phyloP scores from a whole-genome alignment of 2,797 vertebrate species.

The Novumbra hubbsi region DNA sequence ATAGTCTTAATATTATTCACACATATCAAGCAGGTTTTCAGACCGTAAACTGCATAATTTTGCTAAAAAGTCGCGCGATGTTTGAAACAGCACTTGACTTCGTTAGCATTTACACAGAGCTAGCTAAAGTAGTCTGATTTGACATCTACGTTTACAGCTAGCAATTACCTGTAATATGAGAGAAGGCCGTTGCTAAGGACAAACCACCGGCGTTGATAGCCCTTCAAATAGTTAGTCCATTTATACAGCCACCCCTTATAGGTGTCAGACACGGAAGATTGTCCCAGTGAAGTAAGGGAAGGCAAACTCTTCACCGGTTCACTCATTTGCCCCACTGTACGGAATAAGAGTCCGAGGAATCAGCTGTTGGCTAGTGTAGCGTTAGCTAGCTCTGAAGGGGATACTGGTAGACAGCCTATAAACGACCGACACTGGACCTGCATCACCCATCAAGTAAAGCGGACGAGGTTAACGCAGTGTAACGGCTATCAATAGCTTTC shows the following conservation, averaged over 20 bases:
- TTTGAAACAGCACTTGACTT: background rate
- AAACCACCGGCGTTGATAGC: conserved; percentile 89
- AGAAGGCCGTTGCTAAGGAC: conserved; percentile 81
- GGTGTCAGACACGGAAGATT: conserved; percentile 66
- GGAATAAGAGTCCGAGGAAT: background rate
- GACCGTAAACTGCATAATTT: background rate
- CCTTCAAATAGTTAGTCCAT: conserved; percentile 97
- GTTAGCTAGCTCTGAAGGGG: background rate
- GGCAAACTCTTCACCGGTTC: conserved; percentile 71
- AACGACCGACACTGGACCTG: background rate
- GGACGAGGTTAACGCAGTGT: background rate
- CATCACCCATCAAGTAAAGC: background rate
- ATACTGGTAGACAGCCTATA: background rate
- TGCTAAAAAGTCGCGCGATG: background rate
- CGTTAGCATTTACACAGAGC: background rate
- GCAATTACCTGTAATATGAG: conserved; percentile 75
- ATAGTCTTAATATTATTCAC: background rate
- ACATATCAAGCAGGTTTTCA: background rate
- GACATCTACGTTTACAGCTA: background rate
- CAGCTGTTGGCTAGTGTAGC: background rate
- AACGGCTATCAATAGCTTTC: background rate
- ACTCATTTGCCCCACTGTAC: conserved; percentile 57
- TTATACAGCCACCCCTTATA: conserved; percentile 92
- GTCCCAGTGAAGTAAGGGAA: conserved; percentile 64
- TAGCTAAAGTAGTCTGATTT: conserved; percentile 1